Base-by-base conservation (phyloP, 2,113 vertebrate genomes). In the Orthonyx spaldingii region DNA sequence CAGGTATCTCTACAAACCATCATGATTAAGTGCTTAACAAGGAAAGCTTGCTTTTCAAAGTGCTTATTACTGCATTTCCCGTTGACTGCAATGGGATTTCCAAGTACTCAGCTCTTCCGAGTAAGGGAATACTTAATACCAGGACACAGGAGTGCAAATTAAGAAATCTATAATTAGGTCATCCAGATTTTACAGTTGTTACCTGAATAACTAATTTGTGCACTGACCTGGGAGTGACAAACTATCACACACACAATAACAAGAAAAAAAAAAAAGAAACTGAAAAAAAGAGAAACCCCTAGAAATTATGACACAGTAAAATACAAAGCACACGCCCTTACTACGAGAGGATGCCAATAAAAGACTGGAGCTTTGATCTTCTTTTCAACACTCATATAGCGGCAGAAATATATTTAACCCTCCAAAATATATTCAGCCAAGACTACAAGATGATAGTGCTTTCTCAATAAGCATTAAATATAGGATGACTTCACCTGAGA, bases 31-130 rank as follows among this genome's bases (percentile, higher is more conserved):
- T 13, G 27, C 75, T 79, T 93, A 87, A 90, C 61, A 91, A 94
- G 72, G 57, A 95, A 30, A 90, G 42, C 33, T 28, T 74, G 66
- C 63, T 86, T 95, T 95, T 78, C 56, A 41, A 90, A 94, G 82
- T 75, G 90, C 92, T 93, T 88, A 96, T 91, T 93, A 74, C 42
- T 78, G 90, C 92, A 90, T 55, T 93, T 92, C 56, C 80, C 26
- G 0, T 78, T 81, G 88, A 75, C 79, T 97, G 92, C 85, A 92
- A 92, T 84, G 92, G 88, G 90, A 96, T 95, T 97, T 93, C 83
- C 71, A 95, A 95, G 68, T 56, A 92, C 44, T 84, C 28, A 52
- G 75, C 64, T 86, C 76, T 94, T 95, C 92, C 64, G 56, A 90
- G 39, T 77, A 92, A 74, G 33, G 76, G 87, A 95, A 89, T 89